These are phyloP conservation scores for Aethina tumida DNA, from an alignment of 1,140 invertebrate species.

Conservation along the genomic window DNA sequence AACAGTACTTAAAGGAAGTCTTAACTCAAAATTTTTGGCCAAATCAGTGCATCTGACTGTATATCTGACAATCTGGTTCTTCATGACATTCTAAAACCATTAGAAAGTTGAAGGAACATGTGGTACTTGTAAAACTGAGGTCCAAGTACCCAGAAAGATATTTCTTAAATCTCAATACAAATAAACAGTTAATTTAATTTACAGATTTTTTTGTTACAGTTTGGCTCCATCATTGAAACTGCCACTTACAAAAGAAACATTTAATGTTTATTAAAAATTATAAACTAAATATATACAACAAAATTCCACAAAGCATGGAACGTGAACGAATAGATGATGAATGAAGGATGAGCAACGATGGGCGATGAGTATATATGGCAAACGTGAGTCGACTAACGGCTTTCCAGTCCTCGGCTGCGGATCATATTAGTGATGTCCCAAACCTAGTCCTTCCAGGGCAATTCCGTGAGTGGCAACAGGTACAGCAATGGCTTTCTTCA, in stretches of 20 bases:
- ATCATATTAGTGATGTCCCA: slow-evolving; percentile 1
- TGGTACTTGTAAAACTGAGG: no score
- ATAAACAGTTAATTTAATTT: no score
- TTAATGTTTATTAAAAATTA: slow-evolving; percentile 4
- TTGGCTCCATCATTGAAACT: no score
- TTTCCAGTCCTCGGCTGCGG: slow-evolving; percentile 1
- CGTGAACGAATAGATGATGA: slow-evolving; percentile 1
- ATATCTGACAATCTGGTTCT: no score
- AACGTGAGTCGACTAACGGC: neutral
- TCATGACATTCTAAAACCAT: no score
- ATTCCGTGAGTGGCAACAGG: slow-evolving; percentile 4
- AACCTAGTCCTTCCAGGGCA: neutral
- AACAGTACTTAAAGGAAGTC: no score
- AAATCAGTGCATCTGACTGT: no score
- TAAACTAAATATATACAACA: slow-evolving; percentile 1
- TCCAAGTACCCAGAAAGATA: no score
- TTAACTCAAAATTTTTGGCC: no score
- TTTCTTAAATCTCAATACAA: no score
- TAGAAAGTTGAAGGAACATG: no score
- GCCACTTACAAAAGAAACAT: slow-evolving; percentile 1
- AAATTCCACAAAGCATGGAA: neutral
- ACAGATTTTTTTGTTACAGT: no score
- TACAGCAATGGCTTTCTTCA: slow-evolving; percentile 4
- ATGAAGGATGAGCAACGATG: slow-evolving; percentile 3
- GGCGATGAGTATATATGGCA: slow-evolving; percentile 1